phyloP scores from a whole-genome alignment of 2,888 invertebrate species.

The Limenitis camilla region DNA sequence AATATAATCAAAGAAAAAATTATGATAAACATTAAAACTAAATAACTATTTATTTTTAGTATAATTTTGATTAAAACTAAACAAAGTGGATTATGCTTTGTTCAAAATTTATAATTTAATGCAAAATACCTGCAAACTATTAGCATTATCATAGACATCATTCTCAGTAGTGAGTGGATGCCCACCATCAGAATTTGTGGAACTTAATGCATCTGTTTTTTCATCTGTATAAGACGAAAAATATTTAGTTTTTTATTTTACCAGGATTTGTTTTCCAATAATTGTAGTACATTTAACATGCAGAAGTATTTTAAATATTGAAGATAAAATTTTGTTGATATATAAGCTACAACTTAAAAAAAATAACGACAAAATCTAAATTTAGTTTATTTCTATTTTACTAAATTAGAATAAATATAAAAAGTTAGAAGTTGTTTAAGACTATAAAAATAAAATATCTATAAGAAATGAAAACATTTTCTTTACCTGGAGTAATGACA shows the following conservation, averaged over 20 bases:
- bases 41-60: neutral
- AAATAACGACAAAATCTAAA: no score
- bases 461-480: neutral
- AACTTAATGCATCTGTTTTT: conserved; percentile 1
- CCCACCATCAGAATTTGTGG: conserved; percentile 39
- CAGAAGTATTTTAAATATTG: no score
- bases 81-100: no score
- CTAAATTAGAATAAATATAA: no score
- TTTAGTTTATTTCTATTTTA: no score
- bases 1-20: no score
- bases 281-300: neutral
- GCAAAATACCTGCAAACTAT: conserved; percentile 62
- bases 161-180: conserved; percentile 84
- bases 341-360: no score
- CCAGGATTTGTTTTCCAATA: conserved; percentile 4
- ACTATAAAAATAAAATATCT: no score
- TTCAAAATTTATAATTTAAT: neutral
- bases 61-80: neutral
- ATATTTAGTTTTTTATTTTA: neutral
- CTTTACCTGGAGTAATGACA: conserved; percentile 35
- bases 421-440: no score
- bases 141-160: conserved; percentile 71
- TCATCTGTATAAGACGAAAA: conserved; percentile 6
- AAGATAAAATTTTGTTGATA: no score
- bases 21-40: no score